Base-by-base conservation (phyloP, 2,797 vertebrate species). In the Ciconia nigra region DNA sequence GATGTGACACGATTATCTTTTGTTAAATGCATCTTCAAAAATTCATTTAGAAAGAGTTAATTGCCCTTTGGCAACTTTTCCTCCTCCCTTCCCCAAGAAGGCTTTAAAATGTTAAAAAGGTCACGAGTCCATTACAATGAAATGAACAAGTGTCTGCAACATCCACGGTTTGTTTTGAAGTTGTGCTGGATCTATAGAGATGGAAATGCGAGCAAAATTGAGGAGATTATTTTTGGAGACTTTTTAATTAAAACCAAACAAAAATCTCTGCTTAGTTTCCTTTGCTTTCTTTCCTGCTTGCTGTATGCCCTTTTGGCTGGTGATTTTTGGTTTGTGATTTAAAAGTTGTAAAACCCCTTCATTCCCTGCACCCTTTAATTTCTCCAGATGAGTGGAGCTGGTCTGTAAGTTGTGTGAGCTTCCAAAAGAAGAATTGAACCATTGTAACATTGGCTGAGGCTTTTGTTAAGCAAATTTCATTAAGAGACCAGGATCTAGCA, bases 111-210 rank as follows among this genome's bases (percentile, higher is more conserved):
- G 78, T 86, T 96, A 87, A 96, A 93, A 94, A 98, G 98, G 98
- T 98, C 98, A 97, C 90, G 96, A 69, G 97, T 96, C 90, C 98
- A 96, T 98, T 97, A 98, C 96, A 98, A 96, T 97, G 98, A 98
- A 98, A 97, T 96, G 98, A 99, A 98, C 98, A 98, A 98, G 97
- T 98, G 98, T 98, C 98, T 98, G 98, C 98, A 98, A 98, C 98
- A 98, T 98, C 98, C 95, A 96, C 59, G 28, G 94, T 93, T 91
- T 93, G 95, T 92, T 93, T 71, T 92, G 90, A 94, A 93, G 93
- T 90, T 93, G 88, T 83, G 85, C 70, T 87, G 61, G 78, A 22
- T 87, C 71, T 85, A 88, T 88, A 76, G 71, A 93, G 73, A 91
- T 97, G 76, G 93, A 89, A 93, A 89, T 81, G 82, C 25, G 28